These are phyloP conservation scores for Aelia acuminata DNA, from an alignment of 2,888 invertebrate species.

Conservation along the genomic window DNA sequence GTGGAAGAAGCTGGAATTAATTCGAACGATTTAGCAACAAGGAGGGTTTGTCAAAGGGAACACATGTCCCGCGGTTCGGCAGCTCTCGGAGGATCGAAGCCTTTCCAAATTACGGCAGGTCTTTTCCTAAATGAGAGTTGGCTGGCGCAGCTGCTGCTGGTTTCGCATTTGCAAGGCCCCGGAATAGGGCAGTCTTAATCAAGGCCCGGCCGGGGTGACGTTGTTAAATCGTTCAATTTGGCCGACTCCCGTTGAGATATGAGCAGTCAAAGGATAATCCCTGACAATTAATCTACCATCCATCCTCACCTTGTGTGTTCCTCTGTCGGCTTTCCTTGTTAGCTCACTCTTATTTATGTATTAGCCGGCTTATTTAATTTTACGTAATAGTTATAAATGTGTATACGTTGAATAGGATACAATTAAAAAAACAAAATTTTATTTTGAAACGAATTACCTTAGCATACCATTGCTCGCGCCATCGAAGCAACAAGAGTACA, in stretches of 20 bases:
- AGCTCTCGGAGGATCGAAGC: constrained; percentile 1
- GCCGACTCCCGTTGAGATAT: constrained; percentile 43
- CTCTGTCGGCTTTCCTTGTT: neutral
- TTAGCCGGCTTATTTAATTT: neutral
- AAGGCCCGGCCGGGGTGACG: neutral
- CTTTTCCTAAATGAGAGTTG: constrained; percentile 44
- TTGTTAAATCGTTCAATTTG: constrained; percentile 49
- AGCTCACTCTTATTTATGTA: neutral
- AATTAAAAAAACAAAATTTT: too few relatives aligned
- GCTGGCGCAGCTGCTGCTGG: constrained; percentile 26
- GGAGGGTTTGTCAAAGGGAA: constrained; percentile 12
- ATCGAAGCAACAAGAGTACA: too few relatives aligned
- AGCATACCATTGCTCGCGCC: too few relatives aligned
- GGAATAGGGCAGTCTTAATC: constrained; percentile 48
- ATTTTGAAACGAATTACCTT: too few relatives aligned
- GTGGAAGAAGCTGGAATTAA: constrained; percentile 35
- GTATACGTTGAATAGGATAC: too few relatives aligned
- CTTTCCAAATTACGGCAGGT: constrained; percentile 41
- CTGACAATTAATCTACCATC: constrained; percentile 19
- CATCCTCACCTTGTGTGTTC: constrained; percentile 28
- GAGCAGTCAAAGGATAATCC: constrained; percentile 44
- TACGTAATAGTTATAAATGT: too few relatives aligned
- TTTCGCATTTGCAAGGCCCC: constrained; percentile 26
- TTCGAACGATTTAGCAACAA: constrained; percentile 36
- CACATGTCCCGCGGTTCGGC: constrained; percentile 10